Conservation (phyloP, 2,888 invertebrate species). For the Nasonovia ribisnigri region DNA sequence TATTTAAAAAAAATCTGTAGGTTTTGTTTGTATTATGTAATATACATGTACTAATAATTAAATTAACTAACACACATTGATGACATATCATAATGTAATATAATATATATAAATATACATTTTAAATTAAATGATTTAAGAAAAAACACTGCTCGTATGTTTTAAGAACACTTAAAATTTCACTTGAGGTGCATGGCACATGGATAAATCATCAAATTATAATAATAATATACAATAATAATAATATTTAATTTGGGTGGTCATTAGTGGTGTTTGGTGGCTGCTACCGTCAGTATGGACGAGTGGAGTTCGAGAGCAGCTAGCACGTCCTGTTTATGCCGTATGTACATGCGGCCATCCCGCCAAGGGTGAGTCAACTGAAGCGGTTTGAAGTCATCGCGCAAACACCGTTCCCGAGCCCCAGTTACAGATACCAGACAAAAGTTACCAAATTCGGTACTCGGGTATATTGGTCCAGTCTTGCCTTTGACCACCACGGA, state of each 20-base stretch:
- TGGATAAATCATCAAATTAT: not conserved
- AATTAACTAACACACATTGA: not conserved
- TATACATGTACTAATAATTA: not conserved
- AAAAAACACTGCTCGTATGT: not conserved
- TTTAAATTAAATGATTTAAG: not conserved
- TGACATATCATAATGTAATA: not conserved
- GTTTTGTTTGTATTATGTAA: not conserved
- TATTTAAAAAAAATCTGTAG: not conserved
- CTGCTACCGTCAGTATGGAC: not conserved
- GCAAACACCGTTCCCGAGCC: slow-evolving; percentile 90
- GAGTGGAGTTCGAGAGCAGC: slow-evolving; percentile 91
- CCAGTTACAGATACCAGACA: slow-evolving; percentile 97
- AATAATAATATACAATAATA: not conserved
- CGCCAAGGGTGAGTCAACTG: slow-evolving; percentile 97
- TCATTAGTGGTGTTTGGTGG: slow-evolving; percentile 15
- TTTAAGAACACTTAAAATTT: not conserved
- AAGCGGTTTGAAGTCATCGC: slow-evolving; percentile 94
- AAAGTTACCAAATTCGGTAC: slow-evolving; percentile 87
- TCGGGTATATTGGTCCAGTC: slow-evolving; percentile 86
- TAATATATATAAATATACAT: not conserved
- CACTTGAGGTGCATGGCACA: not conserved
- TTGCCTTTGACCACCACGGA: slow-evolving; percentile 89
- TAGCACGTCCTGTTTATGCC: slow-evolving; percentile 89
- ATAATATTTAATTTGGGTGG: not conserved
- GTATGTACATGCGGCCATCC: slow-evolving; percentile 91